Percentiles rank a stretch among this genome's conserved stretches.
Conservation (phyloP, 2,888 invertebrate species). For the Cerastoderma edule region DNA sequence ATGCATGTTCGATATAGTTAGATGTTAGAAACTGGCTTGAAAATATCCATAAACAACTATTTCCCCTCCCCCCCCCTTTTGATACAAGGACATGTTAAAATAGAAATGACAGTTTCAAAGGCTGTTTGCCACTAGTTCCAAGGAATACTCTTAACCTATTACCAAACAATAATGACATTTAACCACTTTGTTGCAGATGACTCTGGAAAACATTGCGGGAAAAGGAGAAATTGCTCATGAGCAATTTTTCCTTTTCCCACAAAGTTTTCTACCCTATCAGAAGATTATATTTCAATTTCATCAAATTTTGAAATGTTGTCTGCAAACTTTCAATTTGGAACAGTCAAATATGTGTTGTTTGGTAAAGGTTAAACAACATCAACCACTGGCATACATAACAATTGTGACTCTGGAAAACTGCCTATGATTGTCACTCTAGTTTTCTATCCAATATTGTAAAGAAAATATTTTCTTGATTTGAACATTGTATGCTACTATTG, state of each 20-base stretch:
- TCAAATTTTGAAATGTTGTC: neutral
- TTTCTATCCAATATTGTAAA: no score
- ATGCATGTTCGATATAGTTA: neutral
- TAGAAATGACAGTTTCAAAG: constrained; percentile 6
- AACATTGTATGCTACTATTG: no score
- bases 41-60: no score
- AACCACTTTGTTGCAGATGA: neutral
- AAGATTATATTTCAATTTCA: neutral
- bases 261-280: constrained; percentile 7
- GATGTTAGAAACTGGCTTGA: no score
- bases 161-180: constrained; percentile 5
- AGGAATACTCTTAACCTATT: no score
- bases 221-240: neutral
- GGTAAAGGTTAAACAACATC: neutral
- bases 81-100: constrained; percentile 2
- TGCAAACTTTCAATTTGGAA: neutral
- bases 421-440: neutral
- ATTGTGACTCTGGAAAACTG: neutral
- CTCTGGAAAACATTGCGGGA: constrained; percentile 6
- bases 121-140: neutral
- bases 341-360: neutral
- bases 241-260: constrained; percentile 3
- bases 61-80: neutral
- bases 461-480: no score
- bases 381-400: neutral